Evolutionary conservation across 2,888 invertebrate species (phyloP).

Genomic region (Mythimna vitellina): DNA sequence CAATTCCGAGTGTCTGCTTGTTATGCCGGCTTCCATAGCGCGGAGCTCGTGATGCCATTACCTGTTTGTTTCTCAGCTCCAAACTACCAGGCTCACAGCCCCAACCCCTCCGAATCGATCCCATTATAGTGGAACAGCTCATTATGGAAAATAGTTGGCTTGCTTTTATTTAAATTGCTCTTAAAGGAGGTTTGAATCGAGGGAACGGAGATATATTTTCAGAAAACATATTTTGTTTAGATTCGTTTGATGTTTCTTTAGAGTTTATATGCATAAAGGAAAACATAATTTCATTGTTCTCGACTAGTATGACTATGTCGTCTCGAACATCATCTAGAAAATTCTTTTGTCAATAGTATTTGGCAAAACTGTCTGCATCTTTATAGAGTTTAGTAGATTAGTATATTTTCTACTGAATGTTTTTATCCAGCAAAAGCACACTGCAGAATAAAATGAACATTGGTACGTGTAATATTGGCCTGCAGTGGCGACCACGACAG

Average conservation of each 20-base stretch:
- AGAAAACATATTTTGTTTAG: slow-evolving; percentile 27
- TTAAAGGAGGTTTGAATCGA: slow-evolving; percentile 38
- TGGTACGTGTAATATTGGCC: not conserved
- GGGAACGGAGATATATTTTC: slow-evolving; percentile 19
- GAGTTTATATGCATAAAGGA: not conserved
- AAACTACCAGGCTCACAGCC: not conserved
- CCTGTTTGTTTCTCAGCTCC: slow-evolving; percentile 49
- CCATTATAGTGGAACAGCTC: slow-evolving; percentile 51
- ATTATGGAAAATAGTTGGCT: slow-evolving; percentile 57
- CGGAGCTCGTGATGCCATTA: slow-evolving; percentile 34
- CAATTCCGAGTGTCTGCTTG: slow-evolving; percentile 48
- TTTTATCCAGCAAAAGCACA: not conserved
- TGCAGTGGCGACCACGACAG: not conserved
- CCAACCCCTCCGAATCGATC: slow-evolving; percentile 53
- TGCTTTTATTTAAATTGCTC: slow-evolving; percentile 55
- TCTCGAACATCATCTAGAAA: no score
- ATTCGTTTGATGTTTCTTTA: not conserved
- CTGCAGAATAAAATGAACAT: not conserved
- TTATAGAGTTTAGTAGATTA: no score
- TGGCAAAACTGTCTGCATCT: not conserved
- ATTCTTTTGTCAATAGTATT: not conserved
- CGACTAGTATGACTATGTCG: not conserved
- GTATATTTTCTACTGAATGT: not conserved
- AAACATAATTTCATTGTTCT: not conserved
- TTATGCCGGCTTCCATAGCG: slow-evolving; percentile 39